Conservation (phyloP, 2,888 invertebrate genomes). For the Athalia cordata region DNA sequence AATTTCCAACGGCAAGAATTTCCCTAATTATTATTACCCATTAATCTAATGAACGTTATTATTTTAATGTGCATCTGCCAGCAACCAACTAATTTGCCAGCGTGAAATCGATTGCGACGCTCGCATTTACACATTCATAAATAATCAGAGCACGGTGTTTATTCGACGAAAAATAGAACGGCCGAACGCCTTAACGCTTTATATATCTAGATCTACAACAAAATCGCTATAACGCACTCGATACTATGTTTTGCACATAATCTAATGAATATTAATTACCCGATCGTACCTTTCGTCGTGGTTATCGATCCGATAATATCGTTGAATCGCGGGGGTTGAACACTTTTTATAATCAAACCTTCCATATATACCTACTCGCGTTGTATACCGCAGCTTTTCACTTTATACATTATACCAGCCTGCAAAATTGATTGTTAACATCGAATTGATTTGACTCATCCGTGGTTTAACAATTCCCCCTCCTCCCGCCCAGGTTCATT, state of each 20-base stretch:
- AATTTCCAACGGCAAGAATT: slow-evolving; percentile 65
- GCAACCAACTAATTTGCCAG: slow-evolving; percentile 66
- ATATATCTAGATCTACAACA: slow-evolving; percentile 57
- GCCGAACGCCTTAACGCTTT: slow-evolving; percentile 38
- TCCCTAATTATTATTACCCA: slow-evolving; percentile 70
- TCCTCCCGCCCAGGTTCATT: neutral
- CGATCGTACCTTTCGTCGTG: slow-evolving; percentile 46
- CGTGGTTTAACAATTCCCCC: neutral
- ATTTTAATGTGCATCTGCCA: slow-evolving; percentile 68
- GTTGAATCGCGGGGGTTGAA: no score
- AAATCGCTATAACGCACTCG: slow-evolving; percentile 58
- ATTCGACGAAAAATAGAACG: slow-evolving; percentile 61
- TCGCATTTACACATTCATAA: slow-evolving; percentile 67
- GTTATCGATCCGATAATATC: slow-evolving; percentile 24
- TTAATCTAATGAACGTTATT: slow-evolving; percentile 70
- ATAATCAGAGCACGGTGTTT: slow-evolving; percentile 66
- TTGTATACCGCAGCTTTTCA: neutral
- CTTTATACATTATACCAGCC: neutral
- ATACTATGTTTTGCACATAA: slow-evolving; percentile 47
- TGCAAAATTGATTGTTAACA: slow-evolving; percentile 9
- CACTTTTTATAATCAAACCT: no score
- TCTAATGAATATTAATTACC: slow-evolving; percentile 54
- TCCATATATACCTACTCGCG: no score
- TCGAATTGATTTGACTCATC: slow-evolving; percentile 7
- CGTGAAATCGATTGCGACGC: slow-evolving; percentile 68